Conservation (phyloP, 2,113 vertebrate species). For the Cathartes aura region DNA sequence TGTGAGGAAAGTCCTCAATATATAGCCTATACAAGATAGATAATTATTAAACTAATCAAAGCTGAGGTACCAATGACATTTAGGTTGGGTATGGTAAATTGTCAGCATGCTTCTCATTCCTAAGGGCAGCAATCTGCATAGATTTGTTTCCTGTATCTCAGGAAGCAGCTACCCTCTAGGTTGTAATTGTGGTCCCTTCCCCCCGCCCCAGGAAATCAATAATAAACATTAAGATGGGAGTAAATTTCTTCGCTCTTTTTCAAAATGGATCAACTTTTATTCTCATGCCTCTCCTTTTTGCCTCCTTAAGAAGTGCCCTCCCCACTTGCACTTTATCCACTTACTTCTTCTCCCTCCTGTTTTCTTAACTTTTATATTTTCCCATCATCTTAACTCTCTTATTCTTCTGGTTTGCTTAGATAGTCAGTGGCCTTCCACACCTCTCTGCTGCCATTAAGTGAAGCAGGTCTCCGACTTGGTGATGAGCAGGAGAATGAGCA, state of each 20-base stretch:
- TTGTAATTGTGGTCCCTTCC: background rate
- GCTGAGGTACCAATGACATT: background rate
- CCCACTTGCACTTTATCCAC: background rate
- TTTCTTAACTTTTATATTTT: background rate
- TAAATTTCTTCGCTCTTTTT: background rate
- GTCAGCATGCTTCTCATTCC: background rate
- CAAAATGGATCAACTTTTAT: background rate
- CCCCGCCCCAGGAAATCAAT: background rate
- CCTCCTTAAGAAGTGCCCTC: background rate
- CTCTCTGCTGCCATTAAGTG: background rate
- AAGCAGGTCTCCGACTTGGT: background rate
- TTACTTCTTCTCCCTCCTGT: background rate
- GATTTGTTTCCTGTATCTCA: background rate
- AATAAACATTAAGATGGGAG: background rate
- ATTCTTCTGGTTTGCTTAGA: background rate
- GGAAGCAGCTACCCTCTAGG: background rate
- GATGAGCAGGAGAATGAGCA: background rate
- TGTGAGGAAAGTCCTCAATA: background rate
- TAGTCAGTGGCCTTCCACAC: background rate
- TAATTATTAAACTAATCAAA: background rate
- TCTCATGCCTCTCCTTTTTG: background rate
- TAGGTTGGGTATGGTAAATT: background rate
- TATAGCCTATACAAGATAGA: background rate
- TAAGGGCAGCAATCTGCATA: background rate
- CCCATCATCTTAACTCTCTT: background rate